Conservation (phyloP, 1,140 invertebrate species). For the Drosophila azteca region DNA sequence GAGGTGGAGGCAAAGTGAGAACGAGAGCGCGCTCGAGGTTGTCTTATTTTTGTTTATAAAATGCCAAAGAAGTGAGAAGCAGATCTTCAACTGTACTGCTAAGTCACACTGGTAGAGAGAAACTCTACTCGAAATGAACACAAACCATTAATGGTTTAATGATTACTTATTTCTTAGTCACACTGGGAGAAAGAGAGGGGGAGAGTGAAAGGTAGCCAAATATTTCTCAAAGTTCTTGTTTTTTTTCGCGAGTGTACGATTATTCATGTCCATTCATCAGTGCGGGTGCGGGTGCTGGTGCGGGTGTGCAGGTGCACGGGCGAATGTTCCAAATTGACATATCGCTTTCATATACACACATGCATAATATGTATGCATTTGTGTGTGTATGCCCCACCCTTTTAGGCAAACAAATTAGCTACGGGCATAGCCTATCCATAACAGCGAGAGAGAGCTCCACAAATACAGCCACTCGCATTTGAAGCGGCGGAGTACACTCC, state of each 20-base stretch:
- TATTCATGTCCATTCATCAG: neutral
- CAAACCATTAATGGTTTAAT: no score
- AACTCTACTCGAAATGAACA: no score
- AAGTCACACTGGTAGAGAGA: no score
- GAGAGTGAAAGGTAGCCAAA: no score
- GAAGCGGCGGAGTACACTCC: neutral
- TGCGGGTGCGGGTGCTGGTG: neutral
- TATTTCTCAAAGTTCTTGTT: no score
- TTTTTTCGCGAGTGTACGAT: no score
- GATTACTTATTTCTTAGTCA: no score
- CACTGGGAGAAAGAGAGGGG: no score
- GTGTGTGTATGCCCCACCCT: conserved; percentile 7
- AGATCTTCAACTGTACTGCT: neutral
- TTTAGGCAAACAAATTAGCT: conserved; percentile 64
- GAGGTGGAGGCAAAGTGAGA: no score
- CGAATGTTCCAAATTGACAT: conserved; percentile 52
- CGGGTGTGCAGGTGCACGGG: neutral
- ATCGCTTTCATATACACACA: conserved; percentile 44
- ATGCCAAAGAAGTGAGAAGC: no score
- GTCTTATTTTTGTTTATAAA: no score
- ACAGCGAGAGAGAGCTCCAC: conserved; percentile 18
- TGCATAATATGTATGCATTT: neutral
- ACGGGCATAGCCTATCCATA: conserved; percentile 6
- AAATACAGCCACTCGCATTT: conserved; percentile 4
- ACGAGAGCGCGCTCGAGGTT: no score